A percentile compares a stretch with the other conserved stretches of the same genome.
Conservation (phyloP, 2,797 vertebrate species). For the Alauda arvensis region DNA sequence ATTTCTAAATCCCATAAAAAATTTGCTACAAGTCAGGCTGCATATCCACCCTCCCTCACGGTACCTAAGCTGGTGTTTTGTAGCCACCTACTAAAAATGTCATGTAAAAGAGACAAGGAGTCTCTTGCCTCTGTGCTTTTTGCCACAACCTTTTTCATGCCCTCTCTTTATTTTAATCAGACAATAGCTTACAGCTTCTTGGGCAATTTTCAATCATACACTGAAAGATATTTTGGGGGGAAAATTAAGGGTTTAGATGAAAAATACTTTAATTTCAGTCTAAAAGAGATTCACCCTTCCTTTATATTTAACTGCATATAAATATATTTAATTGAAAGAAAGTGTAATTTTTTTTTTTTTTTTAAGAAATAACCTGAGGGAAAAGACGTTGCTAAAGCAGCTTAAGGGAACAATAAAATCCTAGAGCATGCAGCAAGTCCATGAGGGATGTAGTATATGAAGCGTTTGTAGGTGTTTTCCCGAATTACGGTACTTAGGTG, state of each 20-base stretch:
- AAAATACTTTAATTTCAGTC: not conserved
- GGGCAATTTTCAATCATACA: not conserved
- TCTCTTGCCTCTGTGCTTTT: not conserved
- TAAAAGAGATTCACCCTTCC: not conserved
- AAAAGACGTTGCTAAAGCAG: not conserved
- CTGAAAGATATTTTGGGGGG: not conserved
- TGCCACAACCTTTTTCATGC: not conserved
- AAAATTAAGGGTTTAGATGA: not conserved
- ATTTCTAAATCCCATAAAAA: not conserved
- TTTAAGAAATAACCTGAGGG: not conserved
- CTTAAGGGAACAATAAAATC: not conserved
- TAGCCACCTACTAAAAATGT: not conserved
- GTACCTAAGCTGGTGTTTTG: not conserved
- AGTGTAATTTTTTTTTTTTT: not conserved
- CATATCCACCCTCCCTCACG: no score
- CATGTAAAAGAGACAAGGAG: not conserved
- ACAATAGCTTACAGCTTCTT: not conserved
- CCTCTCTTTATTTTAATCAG: not conserved
- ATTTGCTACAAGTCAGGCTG: not conserved
- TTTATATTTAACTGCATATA: not conserved
- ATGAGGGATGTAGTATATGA: rapidly evolving
- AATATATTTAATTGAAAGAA: not conserved
- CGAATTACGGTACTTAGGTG: not conserved
- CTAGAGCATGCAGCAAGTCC: not conserved
- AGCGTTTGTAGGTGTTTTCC: not conserved